Evolutionary conservation across 2,888 invertebrate genomes (phyloP), one percentile per base, ranked within the genome.

Genomic region (Chamaedrilus cognettii): DNA sequence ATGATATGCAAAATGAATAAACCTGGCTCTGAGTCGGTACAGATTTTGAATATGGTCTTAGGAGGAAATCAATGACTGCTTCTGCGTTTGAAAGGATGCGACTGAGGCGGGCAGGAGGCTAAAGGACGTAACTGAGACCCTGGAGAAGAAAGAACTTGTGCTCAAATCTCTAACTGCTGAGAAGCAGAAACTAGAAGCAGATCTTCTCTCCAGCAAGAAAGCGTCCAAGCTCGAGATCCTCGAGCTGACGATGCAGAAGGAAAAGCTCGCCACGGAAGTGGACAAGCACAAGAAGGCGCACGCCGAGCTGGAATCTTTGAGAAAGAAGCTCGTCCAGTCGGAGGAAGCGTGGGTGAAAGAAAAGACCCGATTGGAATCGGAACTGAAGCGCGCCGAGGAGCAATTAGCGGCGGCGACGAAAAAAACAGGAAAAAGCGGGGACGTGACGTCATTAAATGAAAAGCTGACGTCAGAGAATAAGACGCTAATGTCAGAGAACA

Each of bases 281-380:
- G 66, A 62, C 28, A 62, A 66, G 32, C 56, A 50, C 11, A 60
- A 34, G 49, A 34, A 26, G 7, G 51, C 51, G 19, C 49, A 69
- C 28, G 5, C 56, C 5, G 68, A 70, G 26, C 26, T 70, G 19
- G 61, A 70, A 42, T 28, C 65, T 33, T 55, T 62, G 31, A 68
- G 62, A 56, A 59, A 62, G n/a, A 68, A 66, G 51, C 19, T 66
- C 30, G 32, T 51, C 19, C 35, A 59, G 19, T 33, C 28, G 23
- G 60, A 63, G 33, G 51, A 49, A 7, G n/a, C 52, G 23, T 62
- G 62, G 62, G 26, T 19, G 26, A 62, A 62, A 31, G 62, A 62
- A 26, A 62, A 49, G n/a, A n/a, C 30, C 4, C 62, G 32, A 4
- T 32, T 62, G n/a, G 62, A 62, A 15, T 31, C 49, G 31, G 62